Base-by-base conservation (phyloP, 2,113 vertebrate species). In the Pluvialis apricaria region DNA sequence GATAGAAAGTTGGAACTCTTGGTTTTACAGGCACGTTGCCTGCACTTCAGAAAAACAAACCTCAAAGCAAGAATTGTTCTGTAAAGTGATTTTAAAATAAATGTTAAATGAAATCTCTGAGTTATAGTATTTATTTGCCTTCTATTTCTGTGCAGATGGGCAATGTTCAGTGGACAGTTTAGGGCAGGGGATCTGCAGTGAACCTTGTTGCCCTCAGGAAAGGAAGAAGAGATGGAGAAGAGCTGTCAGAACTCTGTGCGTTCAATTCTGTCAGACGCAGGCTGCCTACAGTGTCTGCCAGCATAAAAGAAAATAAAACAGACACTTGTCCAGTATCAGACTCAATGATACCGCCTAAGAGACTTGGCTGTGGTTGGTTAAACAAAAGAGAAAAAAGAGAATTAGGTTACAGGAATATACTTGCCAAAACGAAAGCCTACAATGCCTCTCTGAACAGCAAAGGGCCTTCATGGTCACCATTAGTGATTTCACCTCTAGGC, bases 251-350 rank as follows among this genome's bases (percentile, higher is more conserved):
- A 80, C 38, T 31, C 19, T 10, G 5, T 11, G 16, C 10, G 4
- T 83, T 92, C 52, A 14, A 29, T 86, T 82, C 88, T 52, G 66
- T 69, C 85, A 91, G 68, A 78, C 60, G 75, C 11, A 34, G 45
- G 4, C 24, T 71, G 91, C 95, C 88, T 21, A 40, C 58, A 86
- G 72, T 61, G 66, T 62, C 64, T 91, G 81, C 44, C 40, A 86
- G 51, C 69, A 86, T 64, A 82, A 95, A 94, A 97, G 90, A 54
- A 84, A 90, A 82, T 62, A 71, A 93, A 96, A 66, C 12, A 96
- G 89, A 90, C 52, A 13, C 11, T 82, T 85, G 55, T 89, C 84
- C 86, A 70, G n/a, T 84, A 79, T 83, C 68, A 94, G n/a, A 62
- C 32, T 91, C 90, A 84, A 55, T 86, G 45, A 90, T 92, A 82